These are phyloP conservation scores for Netelia fuscicornis DNA, from an alignment of 2,888 invertebrate species.

Conservation along the genomic window DNA sequence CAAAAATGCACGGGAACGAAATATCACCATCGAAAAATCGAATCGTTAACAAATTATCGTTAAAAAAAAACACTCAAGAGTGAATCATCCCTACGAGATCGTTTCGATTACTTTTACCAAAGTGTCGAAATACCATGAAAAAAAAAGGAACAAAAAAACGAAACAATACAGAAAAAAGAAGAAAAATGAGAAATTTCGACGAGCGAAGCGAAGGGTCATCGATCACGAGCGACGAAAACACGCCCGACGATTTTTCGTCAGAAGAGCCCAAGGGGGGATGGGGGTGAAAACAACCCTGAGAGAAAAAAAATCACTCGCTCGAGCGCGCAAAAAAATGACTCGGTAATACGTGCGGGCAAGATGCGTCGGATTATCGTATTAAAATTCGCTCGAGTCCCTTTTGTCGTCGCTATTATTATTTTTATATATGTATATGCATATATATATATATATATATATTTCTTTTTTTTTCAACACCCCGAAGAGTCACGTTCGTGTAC, in stretches of 20 bases:
- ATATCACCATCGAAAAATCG: neutral
- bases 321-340: conserved; percentile 27
- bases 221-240: conserved; percentile 30
- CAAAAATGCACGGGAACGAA: neutral
- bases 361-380: conserved; percentile 56
- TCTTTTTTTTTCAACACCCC: conserved; percentile 20
- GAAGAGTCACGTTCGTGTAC: neutral
- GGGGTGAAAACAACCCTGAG: conserved; percentile 22
- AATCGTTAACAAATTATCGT: neutral
- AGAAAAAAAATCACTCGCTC: conserved; percentile 7
- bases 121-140: conserved; percentile 19
- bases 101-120: conserved; percentile 27
- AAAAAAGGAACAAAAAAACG: conserved; percentile 14
- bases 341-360: conserved; percentile 43
- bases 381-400: conserved; percentile 44
- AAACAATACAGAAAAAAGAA: neutral
- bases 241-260: conserved; percentile 46
- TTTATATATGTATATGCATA: no score
- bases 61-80: conserved; percentile 1
- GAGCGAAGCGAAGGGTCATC: conserved; percentile 24
- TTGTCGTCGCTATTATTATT: conserved; percentile 24
- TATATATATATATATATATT: conserved; percentile 2
- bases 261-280: neutral
- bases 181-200: conserved; percentile 49
- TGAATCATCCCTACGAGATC: neutral